Conservation (phyloP, 2,797 vertebrate species). For the Euthynnus affinis region DNA sequence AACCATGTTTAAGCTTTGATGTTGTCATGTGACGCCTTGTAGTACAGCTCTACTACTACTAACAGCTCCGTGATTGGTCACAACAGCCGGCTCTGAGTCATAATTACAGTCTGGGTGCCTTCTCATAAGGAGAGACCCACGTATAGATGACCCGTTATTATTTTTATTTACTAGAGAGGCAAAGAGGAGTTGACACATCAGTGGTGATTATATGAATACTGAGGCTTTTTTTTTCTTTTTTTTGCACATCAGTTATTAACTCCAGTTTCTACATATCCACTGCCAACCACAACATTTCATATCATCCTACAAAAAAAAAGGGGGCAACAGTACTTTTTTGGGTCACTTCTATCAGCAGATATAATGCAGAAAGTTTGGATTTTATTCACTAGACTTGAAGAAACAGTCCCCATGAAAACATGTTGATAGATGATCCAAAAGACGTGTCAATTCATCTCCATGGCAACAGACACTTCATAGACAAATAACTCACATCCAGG, state of each 20-base stretch:
- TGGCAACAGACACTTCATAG: background rate
- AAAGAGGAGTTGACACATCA: too few species aligned
- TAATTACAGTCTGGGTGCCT: background rate
- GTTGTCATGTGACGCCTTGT: constrained; percentile 29
- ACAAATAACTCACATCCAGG: background rate
- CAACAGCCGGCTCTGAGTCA: constrained; percentile 15
- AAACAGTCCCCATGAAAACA: background rate
- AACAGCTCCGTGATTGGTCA: constrained; percentile 39
- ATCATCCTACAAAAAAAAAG: background rate
- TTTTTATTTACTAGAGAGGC: background rate
- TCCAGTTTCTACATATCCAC: background rate
- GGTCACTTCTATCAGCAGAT: too few species aligned
- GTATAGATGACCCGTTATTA: constrained; percentile 18
- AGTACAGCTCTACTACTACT: constrained; percentile 1
- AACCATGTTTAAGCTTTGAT: constrained; percentile 10
- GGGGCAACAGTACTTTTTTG: background rate
- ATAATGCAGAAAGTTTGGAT: too few species aligned
- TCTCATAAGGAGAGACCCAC: constrained; percentile 6
- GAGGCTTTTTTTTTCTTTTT: too few species aligned
- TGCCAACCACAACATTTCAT: too few species aligned
- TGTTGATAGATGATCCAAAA: background rate
- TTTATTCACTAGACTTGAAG: background rate
- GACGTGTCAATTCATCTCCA: background rate
- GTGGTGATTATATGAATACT: background rate
- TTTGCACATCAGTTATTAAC: too few species aligned